Evolutionary conservation across 2,797 vertebrate species (phyloP).

Genomic region (Pachyuromys duprasi): DNA sequence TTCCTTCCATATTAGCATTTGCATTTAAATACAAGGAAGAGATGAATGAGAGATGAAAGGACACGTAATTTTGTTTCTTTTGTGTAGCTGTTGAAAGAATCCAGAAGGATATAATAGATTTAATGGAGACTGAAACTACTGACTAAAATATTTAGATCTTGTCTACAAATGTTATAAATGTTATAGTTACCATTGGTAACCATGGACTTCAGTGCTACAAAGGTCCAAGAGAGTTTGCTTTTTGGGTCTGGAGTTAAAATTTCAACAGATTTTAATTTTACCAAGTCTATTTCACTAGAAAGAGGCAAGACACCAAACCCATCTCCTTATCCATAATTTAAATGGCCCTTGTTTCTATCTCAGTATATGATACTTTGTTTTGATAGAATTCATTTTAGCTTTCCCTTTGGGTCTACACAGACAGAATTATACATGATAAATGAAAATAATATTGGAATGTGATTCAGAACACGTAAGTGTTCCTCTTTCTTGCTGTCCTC

Average conservation of each 20-base stretch:
- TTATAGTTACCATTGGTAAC: neutral
- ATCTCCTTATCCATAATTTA: neutral
- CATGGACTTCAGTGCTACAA: neutral
- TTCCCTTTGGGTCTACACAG: neutral
- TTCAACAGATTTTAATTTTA: constrained; percentile 35
- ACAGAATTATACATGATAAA: constrained; percentile 1
- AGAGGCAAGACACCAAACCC: neutral
- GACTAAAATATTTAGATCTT: constrained; percentile 28
- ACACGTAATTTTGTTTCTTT: neutral
- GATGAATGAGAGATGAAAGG: neutral
- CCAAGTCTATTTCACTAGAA: neutral
- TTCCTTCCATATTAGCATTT: neutral
- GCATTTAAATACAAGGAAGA: neutral
- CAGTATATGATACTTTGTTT: neutral
- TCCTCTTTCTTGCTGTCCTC: neutral
- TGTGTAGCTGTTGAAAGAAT: neutral
- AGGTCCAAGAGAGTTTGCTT: neutral
- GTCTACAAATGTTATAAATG: neutral
- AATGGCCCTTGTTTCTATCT: neutral
- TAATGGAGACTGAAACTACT: neutral
- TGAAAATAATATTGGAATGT: neutral
- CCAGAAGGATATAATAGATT: neutral
- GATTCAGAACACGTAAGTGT: neutral
- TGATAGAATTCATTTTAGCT: neutral
- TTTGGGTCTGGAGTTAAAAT: neutral